Percentiles rank a stretch among this genome's conserved stretches.
Evolutionary conservation across 2,113 vertebrate species (phyloP).

Genomic region (human (Homo sapiens)): DNA sequence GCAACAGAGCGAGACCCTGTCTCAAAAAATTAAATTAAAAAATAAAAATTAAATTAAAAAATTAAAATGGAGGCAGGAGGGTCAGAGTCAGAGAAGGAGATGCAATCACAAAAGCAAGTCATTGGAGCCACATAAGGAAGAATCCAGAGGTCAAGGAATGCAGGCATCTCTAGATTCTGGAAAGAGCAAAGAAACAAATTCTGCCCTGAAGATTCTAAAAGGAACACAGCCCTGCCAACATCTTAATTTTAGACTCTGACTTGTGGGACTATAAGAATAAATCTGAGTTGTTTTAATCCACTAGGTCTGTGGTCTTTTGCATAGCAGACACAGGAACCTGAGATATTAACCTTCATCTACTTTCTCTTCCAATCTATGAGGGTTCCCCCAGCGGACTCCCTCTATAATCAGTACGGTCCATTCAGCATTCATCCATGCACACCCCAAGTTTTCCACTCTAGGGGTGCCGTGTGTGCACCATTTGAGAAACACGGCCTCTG

Average conservation of each 20-base stretch:
- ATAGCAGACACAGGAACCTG: background rate
- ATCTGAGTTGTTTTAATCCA: background rate
- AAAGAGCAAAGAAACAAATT: background rate
- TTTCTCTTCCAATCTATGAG: background rate
- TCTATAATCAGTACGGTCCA: background rate
- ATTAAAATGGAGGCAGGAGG: no score
- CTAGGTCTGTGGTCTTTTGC: background rate
- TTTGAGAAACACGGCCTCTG: background rate
- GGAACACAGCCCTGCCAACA: background rate
- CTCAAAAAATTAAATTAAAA: no score
- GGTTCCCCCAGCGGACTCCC: background rate
- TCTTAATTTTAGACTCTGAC: background rate
- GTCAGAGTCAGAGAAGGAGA: background rate
- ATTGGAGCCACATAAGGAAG: accelerated
- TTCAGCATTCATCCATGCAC: accelerated
- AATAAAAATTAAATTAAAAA: no score
- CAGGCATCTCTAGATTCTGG: background rate
- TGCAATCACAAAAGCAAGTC: background rate
- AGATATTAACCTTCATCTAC: background rate
- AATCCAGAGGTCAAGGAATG: background rate
- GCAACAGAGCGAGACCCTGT: no score
- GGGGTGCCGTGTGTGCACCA: accelerated
- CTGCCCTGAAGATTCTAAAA: background rate
- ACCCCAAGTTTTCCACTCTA: background rate
- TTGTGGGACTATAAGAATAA: background rate